A percentile compares a stretch with the other conserved stretches of the same genome.
Conservation (phyloP, 2,113 vertebrate species). For the Probosciger aterrimus region DNA sequence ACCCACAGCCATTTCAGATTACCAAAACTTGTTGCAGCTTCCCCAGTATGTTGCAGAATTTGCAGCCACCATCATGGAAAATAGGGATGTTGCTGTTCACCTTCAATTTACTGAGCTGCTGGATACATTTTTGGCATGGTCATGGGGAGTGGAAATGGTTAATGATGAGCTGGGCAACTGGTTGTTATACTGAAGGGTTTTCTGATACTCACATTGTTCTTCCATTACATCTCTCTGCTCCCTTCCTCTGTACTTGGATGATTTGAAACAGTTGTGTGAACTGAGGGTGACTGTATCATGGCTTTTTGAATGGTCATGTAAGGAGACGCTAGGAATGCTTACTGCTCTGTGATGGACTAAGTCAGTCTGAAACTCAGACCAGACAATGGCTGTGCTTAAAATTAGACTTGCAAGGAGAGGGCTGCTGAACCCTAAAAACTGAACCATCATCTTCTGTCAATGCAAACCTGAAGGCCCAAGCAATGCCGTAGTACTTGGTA, state of each 20-base stretch:
- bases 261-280: not conserved
- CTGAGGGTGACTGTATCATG: not conserved
- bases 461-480: not conserved
- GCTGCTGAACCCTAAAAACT: not conserved
- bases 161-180: not conserved
- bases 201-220: not conserved
- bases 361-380: conserved; percentile 5
- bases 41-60: not conserved
- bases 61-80: not conserved
- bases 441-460: not conserved
- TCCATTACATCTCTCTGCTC: not conserved
- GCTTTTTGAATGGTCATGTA: not conserved
- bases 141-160: not conserved
- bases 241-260: not conserved
- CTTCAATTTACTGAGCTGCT: not conserved
- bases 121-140: not conserved
- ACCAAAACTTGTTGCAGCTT: conserved; percentile 30
- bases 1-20: not conserved
- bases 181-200: not conserved
- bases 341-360: not conserved
- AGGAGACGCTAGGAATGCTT: not conserved
- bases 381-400: conserved; percentile 15
- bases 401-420: not conserved
- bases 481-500: conserved; percentile 17
- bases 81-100: not conserved